Percentiles rank a stretch among this genome's conserved stretches.
Conservation (phyloP, 2,888 invertebrate genomes). For the Tipula helvola region DNA sequence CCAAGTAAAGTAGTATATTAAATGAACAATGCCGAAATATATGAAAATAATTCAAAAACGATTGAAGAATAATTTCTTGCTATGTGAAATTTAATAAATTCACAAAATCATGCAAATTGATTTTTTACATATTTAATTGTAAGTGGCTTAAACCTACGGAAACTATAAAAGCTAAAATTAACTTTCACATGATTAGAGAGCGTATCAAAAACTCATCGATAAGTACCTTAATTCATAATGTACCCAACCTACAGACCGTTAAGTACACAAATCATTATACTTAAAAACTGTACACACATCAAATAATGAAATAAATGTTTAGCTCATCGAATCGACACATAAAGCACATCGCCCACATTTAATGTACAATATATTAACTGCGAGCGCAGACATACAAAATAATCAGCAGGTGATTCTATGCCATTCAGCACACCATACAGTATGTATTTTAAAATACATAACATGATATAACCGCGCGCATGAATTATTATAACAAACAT, state of each 20-base stretch:
- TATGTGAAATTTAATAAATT: too few species aligned
- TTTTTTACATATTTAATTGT: too few species aligned
- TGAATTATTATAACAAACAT: background rate
- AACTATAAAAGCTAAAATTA: background rate
- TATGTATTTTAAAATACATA: background rate
- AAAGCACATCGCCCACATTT: background rate
- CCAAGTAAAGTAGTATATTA: too few species aligned
- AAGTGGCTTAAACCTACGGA: too few species aligned
- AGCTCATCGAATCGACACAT: too few species aligned
- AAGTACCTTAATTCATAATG: background rate
- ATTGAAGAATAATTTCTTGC: too few species aligned
- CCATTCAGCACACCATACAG: background rate
- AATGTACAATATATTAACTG: background rate
- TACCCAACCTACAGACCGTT: background rate
- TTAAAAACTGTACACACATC: background rate
- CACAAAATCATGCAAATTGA: too few species aligned
- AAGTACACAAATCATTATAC: background rate
- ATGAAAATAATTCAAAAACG: too few species aligned
- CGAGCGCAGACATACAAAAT: background rate
- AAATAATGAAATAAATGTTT: background rate
- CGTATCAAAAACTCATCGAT: background rate
- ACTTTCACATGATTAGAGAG: background rate
- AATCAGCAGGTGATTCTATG: background rate
- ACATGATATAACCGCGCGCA: background rate
- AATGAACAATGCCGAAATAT: too few species aligned